phyloP scores from a whole-genome alignment of 2,113 vertebrate genomes.

The Struthidea cinerea region DNA sequence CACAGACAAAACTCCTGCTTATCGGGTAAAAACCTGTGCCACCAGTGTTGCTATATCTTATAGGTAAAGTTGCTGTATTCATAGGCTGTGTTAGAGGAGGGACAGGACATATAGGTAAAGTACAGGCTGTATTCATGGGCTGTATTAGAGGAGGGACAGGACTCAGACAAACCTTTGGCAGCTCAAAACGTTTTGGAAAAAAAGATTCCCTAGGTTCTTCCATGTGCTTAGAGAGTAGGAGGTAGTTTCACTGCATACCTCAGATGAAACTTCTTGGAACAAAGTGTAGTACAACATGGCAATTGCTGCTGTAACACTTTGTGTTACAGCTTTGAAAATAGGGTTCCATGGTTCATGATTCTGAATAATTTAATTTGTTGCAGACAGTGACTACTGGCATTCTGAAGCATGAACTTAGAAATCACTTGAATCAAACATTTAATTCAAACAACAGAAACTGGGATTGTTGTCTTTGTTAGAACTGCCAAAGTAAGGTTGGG shows the following conservation, averaged over 20 bases:
- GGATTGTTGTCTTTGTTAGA: neutral
- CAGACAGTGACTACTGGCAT: neutral
- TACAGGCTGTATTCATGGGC: neutral
- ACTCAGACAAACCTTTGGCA: neutral
- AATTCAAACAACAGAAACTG: neutral
- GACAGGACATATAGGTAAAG: neutral
- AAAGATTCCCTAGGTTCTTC: neutral
- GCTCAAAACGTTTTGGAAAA: neutral
- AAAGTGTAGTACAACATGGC: neutral
- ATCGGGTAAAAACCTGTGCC: neutral
- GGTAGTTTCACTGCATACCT: neutral
- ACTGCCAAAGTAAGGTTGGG: conserved; percentile 3
- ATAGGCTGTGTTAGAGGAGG: neutral
- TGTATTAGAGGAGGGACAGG: neutral
- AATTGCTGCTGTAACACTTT: neutral
- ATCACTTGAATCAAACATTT: neutral
- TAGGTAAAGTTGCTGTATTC: neutral
- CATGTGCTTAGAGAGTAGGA: neutral
- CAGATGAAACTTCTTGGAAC: neutral
- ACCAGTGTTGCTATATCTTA: neutral
- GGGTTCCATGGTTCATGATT: neutral
- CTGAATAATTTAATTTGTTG: neutral
- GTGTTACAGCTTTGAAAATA: neutral
- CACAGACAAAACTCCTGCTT: neutral
- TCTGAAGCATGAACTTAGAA: neutral